A percentile compares a stretch with the other conserved stretches of the same genome.
Conservation (phyloP, 1,140 invertebrate species). For the Meloidogyne exigua region DNA sequence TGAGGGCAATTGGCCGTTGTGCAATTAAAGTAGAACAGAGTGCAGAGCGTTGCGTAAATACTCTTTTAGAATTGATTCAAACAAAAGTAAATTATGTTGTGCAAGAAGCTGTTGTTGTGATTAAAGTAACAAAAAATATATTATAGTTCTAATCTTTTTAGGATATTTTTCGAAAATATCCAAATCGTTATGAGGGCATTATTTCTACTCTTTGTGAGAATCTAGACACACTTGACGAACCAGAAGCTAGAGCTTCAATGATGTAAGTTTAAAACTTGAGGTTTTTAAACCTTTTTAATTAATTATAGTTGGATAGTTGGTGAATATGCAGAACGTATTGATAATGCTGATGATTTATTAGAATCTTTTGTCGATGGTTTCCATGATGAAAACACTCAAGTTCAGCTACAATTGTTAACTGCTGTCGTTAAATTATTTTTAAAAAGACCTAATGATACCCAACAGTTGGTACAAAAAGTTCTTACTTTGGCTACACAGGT, state of each 20-base stretch:
- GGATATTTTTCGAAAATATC: constrained; percentile 99
- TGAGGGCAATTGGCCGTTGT: constrained; percentile 94
- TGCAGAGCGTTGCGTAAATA: constrained; percentile 95
- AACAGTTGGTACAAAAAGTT: constrained; percentile 86
- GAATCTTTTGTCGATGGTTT: constrained; percentile 99
- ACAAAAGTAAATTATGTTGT: constrained; percentile 99
- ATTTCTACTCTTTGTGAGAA: constrained; percentile 99
- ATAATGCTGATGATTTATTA: constrained; percentile 96
- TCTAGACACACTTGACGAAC: constrained; percentile 95
- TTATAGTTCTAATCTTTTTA: constrained; percentile 2
- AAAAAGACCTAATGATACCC: constrained; percentile 94
- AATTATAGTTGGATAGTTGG: constrained; percentile 76
- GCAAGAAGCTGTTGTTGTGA: constrained; percentile 98
- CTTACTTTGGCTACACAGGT: constrained; percentile 65
- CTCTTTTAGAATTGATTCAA: constrained; percentile 96
- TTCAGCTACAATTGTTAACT: constrained; percentile 44
- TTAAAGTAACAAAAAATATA: constrained; percentile 71
- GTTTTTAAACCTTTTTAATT: no score
- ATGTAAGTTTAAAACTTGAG: constrained; percentile 72
- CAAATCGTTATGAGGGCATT: constrained; percentile 99
- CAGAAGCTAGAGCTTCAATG: constrained; percentile 97
- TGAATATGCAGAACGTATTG: constrained; percentile 96
- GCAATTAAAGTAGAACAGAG: constrained; percentile 99
- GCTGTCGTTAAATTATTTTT: constrained; percentile 90
- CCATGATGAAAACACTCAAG: constrained; percentile 96